Conservation (phyloP, 2,888 invertebrate genomes). For the Rhagonycha lutea region DNA sequence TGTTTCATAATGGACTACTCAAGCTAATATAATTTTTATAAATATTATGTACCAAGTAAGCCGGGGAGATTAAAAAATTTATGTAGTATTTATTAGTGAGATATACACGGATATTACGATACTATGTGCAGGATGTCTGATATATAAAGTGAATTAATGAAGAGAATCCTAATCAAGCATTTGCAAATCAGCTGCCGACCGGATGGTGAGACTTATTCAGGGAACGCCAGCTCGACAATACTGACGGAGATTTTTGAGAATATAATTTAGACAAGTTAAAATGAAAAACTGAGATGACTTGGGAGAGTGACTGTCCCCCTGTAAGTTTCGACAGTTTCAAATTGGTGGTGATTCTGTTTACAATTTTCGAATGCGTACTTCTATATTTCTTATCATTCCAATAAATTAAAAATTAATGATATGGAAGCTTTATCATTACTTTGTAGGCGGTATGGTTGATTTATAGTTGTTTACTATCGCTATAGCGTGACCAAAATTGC, state of each 20-base stretch:
- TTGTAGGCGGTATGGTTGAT: background rate
- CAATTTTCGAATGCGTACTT: too few species aligned
- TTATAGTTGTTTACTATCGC: background rate
- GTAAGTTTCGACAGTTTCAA: too few species aligned
- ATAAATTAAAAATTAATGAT: background rate
- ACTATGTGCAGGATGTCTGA: background rate
- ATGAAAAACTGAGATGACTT: too few species aligned
- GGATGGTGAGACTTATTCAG: background rate
- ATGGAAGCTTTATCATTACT: background rate
- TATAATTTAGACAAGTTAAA: background rate
- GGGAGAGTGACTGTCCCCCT: too few species aligned
- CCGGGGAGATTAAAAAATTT: background rate
- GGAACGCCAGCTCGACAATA: background rate
- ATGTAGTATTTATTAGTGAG: background rate
- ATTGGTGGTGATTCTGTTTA: too few species aligned
- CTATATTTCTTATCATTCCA: background rate
- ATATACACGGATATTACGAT: background rate
- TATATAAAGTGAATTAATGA: background rate
- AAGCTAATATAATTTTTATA: background rate
- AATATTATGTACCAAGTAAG: background rate
- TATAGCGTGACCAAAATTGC: constrained; percentile 8
- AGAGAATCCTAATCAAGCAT: background rate
- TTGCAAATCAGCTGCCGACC: background rate
- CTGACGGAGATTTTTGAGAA: background rate
- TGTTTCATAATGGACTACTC: background rate